These are phyloP conservation scores for Protodeltote pygarga DNA, from an alignment of 2,888 invertebrate species.

Conservation along the genomic window DNA sequence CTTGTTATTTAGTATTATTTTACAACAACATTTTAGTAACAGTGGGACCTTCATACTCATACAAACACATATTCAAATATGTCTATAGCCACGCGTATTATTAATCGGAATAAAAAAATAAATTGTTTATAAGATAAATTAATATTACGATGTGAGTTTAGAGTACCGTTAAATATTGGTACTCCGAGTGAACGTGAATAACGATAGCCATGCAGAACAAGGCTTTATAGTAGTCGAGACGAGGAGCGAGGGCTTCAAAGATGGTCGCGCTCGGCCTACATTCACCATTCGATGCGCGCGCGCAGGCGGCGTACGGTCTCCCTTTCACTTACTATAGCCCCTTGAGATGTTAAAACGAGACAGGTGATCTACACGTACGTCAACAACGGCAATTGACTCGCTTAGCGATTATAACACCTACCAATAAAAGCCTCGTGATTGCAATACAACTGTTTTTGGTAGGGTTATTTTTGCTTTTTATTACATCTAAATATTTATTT, in stretches of 20 bases:
- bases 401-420: slow-evolving; percentile 64
- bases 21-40: too few relatives aligned
- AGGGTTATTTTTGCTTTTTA: slow-evolving; percentile 36
- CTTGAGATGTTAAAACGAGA: slow-evolving; percentile 56
- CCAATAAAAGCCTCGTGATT: slow-evolving; percentile 66
- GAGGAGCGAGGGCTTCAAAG: slow-evolving; percentile 80
- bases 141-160: not conserved
- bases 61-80: too few relatives aligned
- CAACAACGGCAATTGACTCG: slow-evolving; percentile 65
- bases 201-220: slow-evolving; percentile 59
- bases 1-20: too few relatives aligned
- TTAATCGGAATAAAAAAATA: too few relatives aligned
- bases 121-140: too few relatives aligned
- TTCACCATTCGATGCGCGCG: slow-evolving; percentile 80
- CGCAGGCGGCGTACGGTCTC: slow-evolving; percentile 68
- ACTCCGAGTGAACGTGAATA: slow-evolving; percentile 1
- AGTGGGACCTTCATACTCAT: too few relatives aligned
- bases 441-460: slow-evolving; percentile 42
- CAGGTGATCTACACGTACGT: slow-evolving; percentile 55
- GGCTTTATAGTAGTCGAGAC: slow-evolving; percentile 75
- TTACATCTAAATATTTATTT: too few relatives aligned
- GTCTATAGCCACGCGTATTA: too few relatives aligned
- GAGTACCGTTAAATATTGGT: not conserved
- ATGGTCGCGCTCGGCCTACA: slow-evolving; percentile 85
- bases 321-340: slow-evolving; percentile 61